phyloP scores from a whole-genome alignment of 2,797 vertebrate genomes.

The Hydrophis major region DNA sequence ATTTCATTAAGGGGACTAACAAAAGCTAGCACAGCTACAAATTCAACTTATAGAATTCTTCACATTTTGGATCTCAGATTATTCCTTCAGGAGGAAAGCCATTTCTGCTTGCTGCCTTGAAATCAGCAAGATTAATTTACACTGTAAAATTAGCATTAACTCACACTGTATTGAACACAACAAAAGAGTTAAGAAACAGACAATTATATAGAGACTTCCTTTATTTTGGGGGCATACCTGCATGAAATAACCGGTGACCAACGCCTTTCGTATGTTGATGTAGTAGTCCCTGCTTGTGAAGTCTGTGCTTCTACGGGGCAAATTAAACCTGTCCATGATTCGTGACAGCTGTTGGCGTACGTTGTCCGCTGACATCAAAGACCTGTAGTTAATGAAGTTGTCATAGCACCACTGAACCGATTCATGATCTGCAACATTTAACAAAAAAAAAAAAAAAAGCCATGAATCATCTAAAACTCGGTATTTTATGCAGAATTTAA shows the following conservation, averaged over 20 bases:
- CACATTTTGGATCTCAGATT: too few species aligned
- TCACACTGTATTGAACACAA: neutral
- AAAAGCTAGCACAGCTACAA: neutral
- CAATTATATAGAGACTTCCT: neutral
- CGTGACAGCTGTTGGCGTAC: slow-evolving; percentile 96
- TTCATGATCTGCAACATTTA: slow-evolving; percentile 88
- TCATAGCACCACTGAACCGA: slow-evolving; percentile 99
- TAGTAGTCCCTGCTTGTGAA: slow-evolving; percentile 96
- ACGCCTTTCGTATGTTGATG: slow-evolving; percentile 92
- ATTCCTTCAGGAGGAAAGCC: neutral
- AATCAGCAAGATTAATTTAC: neutral
- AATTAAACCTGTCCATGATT: slow-evolving; percentile 98
- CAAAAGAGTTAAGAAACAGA: neutral
- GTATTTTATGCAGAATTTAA: slow-evolving; percentile 54
- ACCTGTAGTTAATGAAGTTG: slow-evolving; percentile 99
- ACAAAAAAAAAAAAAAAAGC: slow-evolving; percentile 51
- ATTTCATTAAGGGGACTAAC: neutral
- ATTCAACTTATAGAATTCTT: neutral
- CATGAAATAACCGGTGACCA: slow-evolving; percentile 97
- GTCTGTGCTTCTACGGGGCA: slow-evolving; percentile 93
- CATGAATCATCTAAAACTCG: slow-evolving; percentile 60
- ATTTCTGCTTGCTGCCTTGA: neutral
- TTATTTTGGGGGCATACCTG: slow-evolving; percentile 75
- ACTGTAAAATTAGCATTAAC: too few species aligned
- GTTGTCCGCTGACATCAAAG: slow-evolving; percentile 99